phyloP scores from a whole-genome alignment of 2,888 invertebrate genomes.

The Acleris sparsana region DNA sequence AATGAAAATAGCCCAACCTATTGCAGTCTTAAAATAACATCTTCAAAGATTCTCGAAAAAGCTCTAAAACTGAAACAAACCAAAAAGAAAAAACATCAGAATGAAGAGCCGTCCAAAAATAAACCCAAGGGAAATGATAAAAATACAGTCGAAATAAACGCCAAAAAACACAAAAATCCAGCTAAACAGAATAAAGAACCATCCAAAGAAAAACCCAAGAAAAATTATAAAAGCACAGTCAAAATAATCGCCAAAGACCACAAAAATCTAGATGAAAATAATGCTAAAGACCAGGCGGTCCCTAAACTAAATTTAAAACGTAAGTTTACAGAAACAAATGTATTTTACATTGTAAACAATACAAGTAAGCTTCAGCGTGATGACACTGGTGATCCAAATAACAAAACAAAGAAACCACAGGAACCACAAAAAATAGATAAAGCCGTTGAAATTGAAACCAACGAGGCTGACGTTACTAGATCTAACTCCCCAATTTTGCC shows the following conservation, averaged over 20 bases:
- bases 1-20: background rate
- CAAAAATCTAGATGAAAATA: background rate
- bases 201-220: background rate
- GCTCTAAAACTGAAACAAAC: constrained; percentile 13
- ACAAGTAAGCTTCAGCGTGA: background rate
- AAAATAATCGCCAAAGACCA: background rate
- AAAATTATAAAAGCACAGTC: no score
- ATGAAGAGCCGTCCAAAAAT: background rate
- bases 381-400: background rate
- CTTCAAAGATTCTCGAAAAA: constrained; percentile 8
- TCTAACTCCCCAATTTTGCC: constrained; percentile 15
- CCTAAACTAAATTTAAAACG: constrained; percentile 13
- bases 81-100: background rate
- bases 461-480: background rate
- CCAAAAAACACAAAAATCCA: background rate
- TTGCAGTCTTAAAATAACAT: constrained; percentile 24
- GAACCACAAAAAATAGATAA: constrained; percentile 3
- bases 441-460: background rate
- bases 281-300: background rate
- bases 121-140: background rate
- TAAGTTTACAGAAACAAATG: background rate
- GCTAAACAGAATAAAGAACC: background rate
- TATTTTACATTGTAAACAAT: background rate
- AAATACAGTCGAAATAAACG: no score
- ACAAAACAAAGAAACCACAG: background rate